Base-by-base conservation (phyloP, 30 jellyfish, hydroid and myxozoan genomes). In the Aurelia aurita complex sp. Pacific region DNA sequence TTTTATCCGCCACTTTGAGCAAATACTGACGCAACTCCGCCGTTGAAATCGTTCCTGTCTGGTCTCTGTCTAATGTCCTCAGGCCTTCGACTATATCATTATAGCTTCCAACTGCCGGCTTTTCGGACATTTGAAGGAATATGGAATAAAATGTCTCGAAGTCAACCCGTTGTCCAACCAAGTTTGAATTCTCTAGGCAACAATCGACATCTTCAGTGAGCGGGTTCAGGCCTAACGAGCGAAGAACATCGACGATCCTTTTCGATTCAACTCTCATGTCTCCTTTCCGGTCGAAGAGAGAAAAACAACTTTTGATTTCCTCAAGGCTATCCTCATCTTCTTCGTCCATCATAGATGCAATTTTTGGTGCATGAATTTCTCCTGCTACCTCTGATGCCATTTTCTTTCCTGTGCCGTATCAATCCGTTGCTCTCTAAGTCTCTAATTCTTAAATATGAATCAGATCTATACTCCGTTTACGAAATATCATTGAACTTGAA, bases 61-160 rank as follows among this genome's bases (percentile, higher is more conserved):
- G 97, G 14, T 94, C 99, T 18, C 96, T 91, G 74, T 94, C 99
- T 42, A 77, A 70, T 46, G 99, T 82, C 81, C 82, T 89, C 90
- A 94, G 87, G 14, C 96, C 99, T 89, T 94, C 99, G 42, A 84
- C 89, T 89, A 94, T 94, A 68, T 94, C 99, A 70, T 91, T 97
- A 64, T 74, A 86, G 50, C 96, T 73, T 1, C 96, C 99, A n/a
- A 65, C 87, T 42, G 96, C 94, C 16, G 97, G 94, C 77, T 74
- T 71, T 38, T 60, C 68, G 14, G 92, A 83, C 34, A 94, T 50
- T 74, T 82, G 96, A 10, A 79, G 92, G 80, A 90, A 89, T 17
- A 94, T 89, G 3, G 91, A 82, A 55, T 83, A 85, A 46, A 94
- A 94, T 17, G 97, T 84, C 80, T 89, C 97, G 64, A 94, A 82